Base-by-base conservation (phyloP, 2,888 invertebrate species). In the Protodeltote pygarga region DNA sequence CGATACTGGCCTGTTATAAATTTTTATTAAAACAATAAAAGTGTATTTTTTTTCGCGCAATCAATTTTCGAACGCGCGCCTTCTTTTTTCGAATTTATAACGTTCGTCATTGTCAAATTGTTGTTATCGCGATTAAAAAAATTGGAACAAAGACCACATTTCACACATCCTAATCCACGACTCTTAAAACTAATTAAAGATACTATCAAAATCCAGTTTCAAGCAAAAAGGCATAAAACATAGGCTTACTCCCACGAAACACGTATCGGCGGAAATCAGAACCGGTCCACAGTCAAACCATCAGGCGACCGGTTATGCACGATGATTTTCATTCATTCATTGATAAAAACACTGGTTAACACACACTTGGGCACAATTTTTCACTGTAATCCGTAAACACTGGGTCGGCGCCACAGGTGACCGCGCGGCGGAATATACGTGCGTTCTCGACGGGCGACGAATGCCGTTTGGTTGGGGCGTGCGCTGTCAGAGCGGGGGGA, bases 331-430 rank as follows among this genome's bases (percentile, higher is more conserved):
- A 53, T 59, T 53, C 59, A 59, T 67, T 67, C 82, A 83, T 82
- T 85, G 79, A 85, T 79, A 80, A 83, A 73, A 75, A 70, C 65
- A 60, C 58, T 45, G 51, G 46, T 49, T 61, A 64, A 65, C 76
- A 72, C 65, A 65, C 67, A 68, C 70, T 67, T 66, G 61, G 64
- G 48, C 78, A 81, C 78, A 73, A 66, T 52, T 61, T 67, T 68
- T 64, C 84, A 84, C 85, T 84, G 85, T 77, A 81, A 84, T 84
- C 83, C 68, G 64, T 69, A 67, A 71, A 71, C 70, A 68, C 72
- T 71, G 71, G 73, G 70, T 48, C 73, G 75, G 65, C 62, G 80
- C 88, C 78, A 88, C 87, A 88, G 87, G 88, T 87, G 85, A 34
- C 41, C 32, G 46, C 33, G 52, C 42, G 44, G 34, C 32, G 29